A percentile compares a stretch with the other conserved stretches of the same genome.
These are phyloP conservation scores for Diarsia mendica DNA, from an alignment of 2,888 invertebrate genomes.

Conservation along the genomic window DNA sequence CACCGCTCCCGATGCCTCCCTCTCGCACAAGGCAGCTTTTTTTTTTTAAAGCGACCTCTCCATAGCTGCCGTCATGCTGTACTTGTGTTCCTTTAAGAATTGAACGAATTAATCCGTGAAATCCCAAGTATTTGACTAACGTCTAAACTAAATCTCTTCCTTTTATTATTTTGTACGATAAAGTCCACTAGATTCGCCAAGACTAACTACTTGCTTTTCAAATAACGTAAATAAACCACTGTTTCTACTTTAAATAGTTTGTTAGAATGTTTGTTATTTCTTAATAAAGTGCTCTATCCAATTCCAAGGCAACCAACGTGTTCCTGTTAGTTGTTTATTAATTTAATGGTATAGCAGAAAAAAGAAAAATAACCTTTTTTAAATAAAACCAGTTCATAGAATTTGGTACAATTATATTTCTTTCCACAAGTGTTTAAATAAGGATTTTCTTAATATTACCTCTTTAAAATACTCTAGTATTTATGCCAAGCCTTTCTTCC, in stretches of 20 bases:
- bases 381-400: slow-evolving; percentile 20
- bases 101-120: slow-evolving; percentile 28
- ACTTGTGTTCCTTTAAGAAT: slow-evolving; percentile 53
- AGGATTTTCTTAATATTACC: slow-evolving; percentile 42
- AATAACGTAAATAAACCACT: slow-evolving; percentile 12
- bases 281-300: slow-evolving; percentile 43
- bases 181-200: slow-evolving; percentile 27
- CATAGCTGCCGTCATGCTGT: slow-evolving; percentile 56
- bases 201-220: slow-evolving; percentile 30
- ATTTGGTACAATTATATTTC: slow-evolving; percentile 39
- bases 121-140: slow-evolving; percentile 19
- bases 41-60: slow-evolving; percentile 67
- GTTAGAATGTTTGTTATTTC: slow-evolving; percentile 39
- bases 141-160: background rate
- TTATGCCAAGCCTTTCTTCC: slow-evolving; percentile 52
- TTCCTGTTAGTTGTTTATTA: slow-evolving; percentile 48
- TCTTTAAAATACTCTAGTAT: slow-evolving; percentile 49
- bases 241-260: slow-evolving; percentile 44
- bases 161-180: slow-evolving; percentile 21
- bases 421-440: slow-evolving; percentile 23
- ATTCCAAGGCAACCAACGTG: slow-evolving; percentile 49
- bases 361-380: slow-evolving; percentile 16
- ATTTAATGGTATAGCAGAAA: slow-evolving; percentile 35
- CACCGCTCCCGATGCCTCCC: slow-evolving; percentile 80
- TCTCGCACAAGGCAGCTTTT: slow-evolving; percentile 78